Conservation (phyloP, 2,888 invertebrate genomes). For the Petrophora chlorosata region DNA sequence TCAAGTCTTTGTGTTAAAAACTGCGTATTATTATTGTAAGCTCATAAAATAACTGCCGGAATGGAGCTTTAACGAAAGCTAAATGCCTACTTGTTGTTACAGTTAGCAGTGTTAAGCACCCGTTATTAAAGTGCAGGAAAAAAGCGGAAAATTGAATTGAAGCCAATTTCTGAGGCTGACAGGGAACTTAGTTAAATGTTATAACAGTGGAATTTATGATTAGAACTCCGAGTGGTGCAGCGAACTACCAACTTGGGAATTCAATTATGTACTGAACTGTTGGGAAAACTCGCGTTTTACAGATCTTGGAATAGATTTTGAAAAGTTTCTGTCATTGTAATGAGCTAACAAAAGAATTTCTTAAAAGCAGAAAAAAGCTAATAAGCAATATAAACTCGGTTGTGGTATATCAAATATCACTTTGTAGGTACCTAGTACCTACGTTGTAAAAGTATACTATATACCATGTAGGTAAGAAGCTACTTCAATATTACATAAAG, state of each 20-base stretch:
- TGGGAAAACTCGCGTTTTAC: conserved; percentile 35
- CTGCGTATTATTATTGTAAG: conserved; percentile 34
- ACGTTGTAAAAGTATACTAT: too few species aligned
- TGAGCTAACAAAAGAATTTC: too few species aligned
- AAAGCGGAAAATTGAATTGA: conserved; percentile 48
- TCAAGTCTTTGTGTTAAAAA: conserved; percentile 39
- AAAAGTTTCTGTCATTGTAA: too few species aligned
- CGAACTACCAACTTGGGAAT: conserved; percentile 53
- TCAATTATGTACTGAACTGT: conserved; percentile 50
- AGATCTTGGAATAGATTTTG: too few species aligned
- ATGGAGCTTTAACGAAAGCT: conserved; percentile 40
- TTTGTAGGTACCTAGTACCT: too few species aligned
- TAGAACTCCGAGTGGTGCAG: conserved; percentile 56
- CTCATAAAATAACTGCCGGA: conserved; percentile 40
- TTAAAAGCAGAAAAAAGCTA: too few species aligned
- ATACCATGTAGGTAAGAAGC: background rate
- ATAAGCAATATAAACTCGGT: too few species aligned
- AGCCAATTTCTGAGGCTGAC: conserved; percentile 65
- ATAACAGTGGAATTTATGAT: conserved; percentile 66
- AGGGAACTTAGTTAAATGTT: conserved; percentile 67
- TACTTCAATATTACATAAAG: background rate
- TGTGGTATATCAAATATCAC: too few species aligned
- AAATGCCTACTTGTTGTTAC: conserved; percentile 45
- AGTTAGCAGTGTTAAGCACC: conserved; percentile 46
- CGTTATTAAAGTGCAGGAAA: conserved; percentile 46